Evolutionary conservation across 2,113 vertebrate genomes (phyloP).

Genomic region (Notiomystis cincta): DNA sequence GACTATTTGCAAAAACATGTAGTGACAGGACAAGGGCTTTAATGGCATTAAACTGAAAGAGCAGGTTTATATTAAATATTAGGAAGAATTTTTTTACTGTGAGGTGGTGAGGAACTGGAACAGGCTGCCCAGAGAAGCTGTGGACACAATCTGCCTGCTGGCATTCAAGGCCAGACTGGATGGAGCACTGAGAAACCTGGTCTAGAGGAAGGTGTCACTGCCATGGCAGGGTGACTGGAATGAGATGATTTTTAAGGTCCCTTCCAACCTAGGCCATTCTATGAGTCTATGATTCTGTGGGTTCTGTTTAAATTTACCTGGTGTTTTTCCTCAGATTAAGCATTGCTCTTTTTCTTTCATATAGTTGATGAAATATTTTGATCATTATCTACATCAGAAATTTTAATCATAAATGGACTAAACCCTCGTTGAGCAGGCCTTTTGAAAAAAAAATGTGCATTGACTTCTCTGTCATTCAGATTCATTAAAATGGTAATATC

Average conservation of each 20-base stretch:
- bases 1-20: not conserved
- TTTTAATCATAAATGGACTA: not conserved
- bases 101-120: not conserved
- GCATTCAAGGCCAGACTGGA: not conserved
- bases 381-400: not conserved
- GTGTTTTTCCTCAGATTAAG: not conserved
- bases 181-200: not conserved
- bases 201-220: not conserved
- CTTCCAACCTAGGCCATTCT: not conserved
- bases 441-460: not conserved
- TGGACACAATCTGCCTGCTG: not conserved
- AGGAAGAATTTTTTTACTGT: not conserved
- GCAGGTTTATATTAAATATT: not conserved
- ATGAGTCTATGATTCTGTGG: not conserved
- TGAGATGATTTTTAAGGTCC: not conserved
- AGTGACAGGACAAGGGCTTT: not conserved
- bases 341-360: not conserved
- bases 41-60: not conserved
- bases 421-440: not conserved
- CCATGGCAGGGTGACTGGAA: not conserved
- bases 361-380: not conserved
- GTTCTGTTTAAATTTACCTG: not conserved
- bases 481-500: not conserved
- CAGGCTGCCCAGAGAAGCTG: not conserved
- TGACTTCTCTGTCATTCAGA: not conserved